Base-by-base conservation (phyloP, 1,140 invertebrate species). In the Gyrodactylus salaris region DNA sequence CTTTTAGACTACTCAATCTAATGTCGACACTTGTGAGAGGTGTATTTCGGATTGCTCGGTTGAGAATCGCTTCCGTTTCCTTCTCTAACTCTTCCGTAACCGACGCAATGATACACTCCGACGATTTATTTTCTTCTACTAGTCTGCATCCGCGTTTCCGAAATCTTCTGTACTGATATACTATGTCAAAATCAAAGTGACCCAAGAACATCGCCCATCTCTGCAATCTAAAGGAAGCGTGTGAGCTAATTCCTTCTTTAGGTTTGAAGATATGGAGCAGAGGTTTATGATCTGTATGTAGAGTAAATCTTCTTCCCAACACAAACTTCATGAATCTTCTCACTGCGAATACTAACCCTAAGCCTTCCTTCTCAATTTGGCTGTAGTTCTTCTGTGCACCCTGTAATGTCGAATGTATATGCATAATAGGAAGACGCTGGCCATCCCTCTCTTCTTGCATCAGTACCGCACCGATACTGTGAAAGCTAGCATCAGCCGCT, bases 281-380 rank as follows among this genome's bases (percentile, higher is more conserved):
- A 22, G 74, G 70, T 73, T 74, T 26, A 68, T 74, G 74, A 72
- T 74, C 74, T 26, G 74, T 72, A 19, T 68, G 68, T 25, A 74
- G 24, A 25, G 23, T 73, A 68, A 74, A 72, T 68, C 72, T 27
- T 68, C 27, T 27, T 68, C 74, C 74, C 68, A 21, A 21, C 27
- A 74, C 68, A 74, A 80, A 83, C 19, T 75, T 74, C 24, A 76
- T 70, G 74, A 81, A 82, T 70, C 79, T 78, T 68, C 78, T 74
- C 1, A 80, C 73, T 1, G 77, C 76, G 75, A 75, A 79, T 22
- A 81, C 75, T 16, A 80, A 74, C 20, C 77, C 80, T 25, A 79
- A 73, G 27, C 70, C 75, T 75, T 81, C 78, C 68, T 75, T 76
- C 74, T 83, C 80, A 22, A 76, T 78, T 0, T 77, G 78, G 0